phyloP scores from a whole-genome alignment of 2,888 invertebrate genomes.

The Tenthredo amoena region DNA sequence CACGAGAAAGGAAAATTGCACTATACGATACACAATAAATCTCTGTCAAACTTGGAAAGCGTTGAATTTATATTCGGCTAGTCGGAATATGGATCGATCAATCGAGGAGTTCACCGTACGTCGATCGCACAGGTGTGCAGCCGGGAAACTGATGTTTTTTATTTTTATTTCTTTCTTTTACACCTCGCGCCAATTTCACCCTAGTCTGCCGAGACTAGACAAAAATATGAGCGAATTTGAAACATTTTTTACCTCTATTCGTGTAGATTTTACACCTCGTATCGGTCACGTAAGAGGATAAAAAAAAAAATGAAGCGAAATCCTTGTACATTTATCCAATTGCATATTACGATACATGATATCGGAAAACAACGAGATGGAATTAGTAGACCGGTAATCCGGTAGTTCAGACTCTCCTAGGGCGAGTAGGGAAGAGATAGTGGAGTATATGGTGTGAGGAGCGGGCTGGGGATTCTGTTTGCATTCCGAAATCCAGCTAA shows the following conservation, averaged over 20 bases:
- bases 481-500: conserved; percentile 38
- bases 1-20: conserved; percentile 35
- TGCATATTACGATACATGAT: not conserved
- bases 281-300: not conserved
- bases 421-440: not conserved
- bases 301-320: not conserved
- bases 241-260: not conserved
- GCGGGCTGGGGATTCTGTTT: not conserved
- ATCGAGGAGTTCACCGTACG: conserved; percentile 37
- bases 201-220: not conserved
- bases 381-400: conserved; percentile 46
- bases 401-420: conserved; percentile 30
- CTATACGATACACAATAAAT: conserved; percentile 45
- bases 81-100: conserved; percentile 34
- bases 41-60: conserved; percentile 48
- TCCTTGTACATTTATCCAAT: not conserved
- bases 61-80: conserved; percentile 41
- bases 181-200: conserved; percentile 1
- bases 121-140: not conserved
- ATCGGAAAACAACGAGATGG: conserved; percentile 28
- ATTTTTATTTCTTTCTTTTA: conserved; percentile 47
- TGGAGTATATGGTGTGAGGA: not conserved
- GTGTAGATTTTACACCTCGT: not conserved
- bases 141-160: conserved; percentile 56
- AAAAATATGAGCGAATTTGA: not conserved